Evolutionary conservation across 2,888 invertebrate genomes (phyloP), one percentile per base, ranked within the genome.

Genomic region (Penaeus monodon): DNA sequence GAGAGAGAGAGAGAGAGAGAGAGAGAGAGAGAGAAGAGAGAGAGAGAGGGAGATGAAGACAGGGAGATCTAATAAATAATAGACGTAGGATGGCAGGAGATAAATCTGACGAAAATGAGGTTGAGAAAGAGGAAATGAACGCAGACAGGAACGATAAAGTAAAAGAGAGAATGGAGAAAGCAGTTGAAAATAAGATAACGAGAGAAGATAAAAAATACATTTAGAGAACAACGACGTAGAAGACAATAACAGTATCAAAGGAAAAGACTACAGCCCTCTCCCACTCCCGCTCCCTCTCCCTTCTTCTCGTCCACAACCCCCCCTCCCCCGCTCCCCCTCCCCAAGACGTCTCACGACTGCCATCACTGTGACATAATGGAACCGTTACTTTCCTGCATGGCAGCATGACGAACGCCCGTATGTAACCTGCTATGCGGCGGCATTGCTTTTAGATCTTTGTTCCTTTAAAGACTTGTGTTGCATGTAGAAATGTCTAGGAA

Each of bases 271-370:
- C 44, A 44, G 44, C 10, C 44, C 44, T 44, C 44, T 44, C 38
- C 14, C 49, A 57, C 17, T 17, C 57, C 57, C 57, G 17, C 68
- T n/a, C 22, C 63, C 38, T 33, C 63, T 65, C 64, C 44, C 65
- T 24, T 65, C 38, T 12, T 33, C 79, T 12, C 63, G 14, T 24
- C 29, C 29, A 0, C 33, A 27, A 2, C 27, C n/a, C 63, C 65
- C 20, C 73, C 68, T 29, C 24, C 29, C 12, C n/a, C 38, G 49
- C 81, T 27, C 49, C 84, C 84, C 68, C 65, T 84, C 63, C 79
- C 17, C 44, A 57, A 57, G 17, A 20, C 57, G 57, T 57, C 57
- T 57, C 57, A 57, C 57, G 57, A 57, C 57, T 57, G 57, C 57
- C 57, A 57, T 57, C 57, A 57, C 57, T 57, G 57, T 57, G 57